Conservation (phyloP, 2,113 vertebrate genomes). For the Echinops telfairi region DNA sequence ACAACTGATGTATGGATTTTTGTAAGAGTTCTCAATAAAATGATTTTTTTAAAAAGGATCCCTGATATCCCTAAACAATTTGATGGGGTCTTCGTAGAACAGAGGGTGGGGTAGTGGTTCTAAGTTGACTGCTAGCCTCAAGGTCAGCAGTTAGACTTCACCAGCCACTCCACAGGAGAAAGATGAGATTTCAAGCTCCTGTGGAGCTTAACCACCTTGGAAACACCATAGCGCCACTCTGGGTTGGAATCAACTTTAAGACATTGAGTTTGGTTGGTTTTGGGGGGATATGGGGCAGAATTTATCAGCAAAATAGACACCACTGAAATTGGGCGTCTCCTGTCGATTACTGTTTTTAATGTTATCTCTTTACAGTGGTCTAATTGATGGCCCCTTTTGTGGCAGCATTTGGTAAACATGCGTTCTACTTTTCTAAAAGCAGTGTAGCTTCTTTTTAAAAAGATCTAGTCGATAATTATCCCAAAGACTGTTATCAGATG, state of each 20-base stretch:
- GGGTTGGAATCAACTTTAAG: too few relatives aligned
- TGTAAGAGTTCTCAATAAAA: too few relatives aligned
- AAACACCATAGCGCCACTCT: too few relatives aligned
- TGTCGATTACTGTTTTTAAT: constrained; percentile 55
- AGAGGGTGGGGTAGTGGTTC: too few relatives aligned
- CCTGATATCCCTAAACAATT: constrained; percentile 10
- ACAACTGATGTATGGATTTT: too few relatives aligned
- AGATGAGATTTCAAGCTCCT: too few relatives aligned
- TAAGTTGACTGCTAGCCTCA: too few relatives aligned
- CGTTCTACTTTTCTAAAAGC: constrained; percentile 63
- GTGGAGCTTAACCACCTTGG: too few relatives aligned
- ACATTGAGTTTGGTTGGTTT: too few relatives aligned
- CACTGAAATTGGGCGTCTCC: constrained; percentile 42
- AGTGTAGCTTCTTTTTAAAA: constrained; percentile 60
- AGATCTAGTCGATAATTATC: constrained; percentile 67
- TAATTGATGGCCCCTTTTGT: constrained; percentile 70
- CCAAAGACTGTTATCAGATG: constrained; percentile 75
- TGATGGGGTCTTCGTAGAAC: background rate
- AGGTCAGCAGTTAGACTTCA: too few relatives aligned
- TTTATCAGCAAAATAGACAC: constrained; percentile 48
- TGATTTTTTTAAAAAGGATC: background rate
- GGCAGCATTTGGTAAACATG: constrained; percentile 64
- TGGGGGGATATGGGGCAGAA: background rate
- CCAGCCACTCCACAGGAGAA: too few relatives aligned
- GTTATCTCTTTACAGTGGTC: constrained; percentile 54